Evolutionary conservation across 2,797 vertebrate species (phyloP).

Genomic region (Rhabdomys pumilio): DNA sequence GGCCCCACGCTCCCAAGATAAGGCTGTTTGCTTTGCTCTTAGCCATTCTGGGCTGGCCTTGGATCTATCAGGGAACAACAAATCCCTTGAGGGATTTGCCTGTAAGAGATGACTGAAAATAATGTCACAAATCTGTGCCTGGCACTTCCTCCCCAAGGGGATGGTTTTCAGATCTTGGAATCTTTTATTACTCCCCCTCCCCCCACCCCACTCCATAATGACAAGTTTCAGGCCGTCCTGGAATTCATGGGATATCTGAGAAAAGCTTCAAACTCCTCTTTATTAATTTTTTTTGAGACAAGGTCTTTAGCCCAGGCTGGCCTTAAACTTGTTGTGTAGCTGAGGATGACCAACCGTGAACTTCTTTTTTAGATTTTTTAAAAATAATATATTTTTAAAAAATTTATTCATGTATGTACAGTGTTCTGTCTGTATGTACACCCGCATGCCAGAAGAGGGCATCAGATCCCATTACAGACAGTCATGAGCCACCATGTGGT

Average conservation of each 20-base stretch:
- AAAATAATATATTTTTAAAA: not conserved
- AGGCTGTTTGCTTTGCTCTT: slow-evolving; percentile 78
- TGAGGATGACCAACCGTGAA: not conserved
- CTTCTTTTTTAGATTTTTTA: not conserved
- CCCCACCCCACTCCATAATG: not conserved
- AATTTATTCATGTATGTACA: not conserved
- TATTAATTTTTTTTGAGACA: not conserved
- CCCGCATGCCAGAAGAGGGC: too few species aligned
- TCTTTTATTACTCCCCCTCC: not conserved
- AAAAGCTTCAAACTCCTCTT: not conserved
- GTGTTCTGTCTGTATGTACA: not conserved
- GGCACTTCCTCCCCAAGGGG: not conserved
- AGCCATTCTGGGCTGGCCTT: slow-evolving; percentile 66
- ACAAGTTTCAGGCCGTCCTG: not conserved
- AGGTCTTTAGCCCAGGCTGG: not conserved
- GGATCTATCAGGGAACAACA: not conserved
- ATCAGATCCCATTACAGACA: too few species aligned
- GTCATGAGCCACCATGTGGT: too few species aligned
- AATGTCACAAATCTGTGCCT: not conserved
- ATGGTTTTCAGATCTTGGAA: not conserved
- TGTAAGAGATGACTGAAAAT: not conserved
- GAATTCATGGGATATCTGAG: not conserved
- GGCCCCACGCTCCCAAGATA: slow-evolving; percentile 60
- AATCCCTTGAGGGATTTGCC: not conserved
- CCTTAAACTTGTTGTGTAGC: not conserved